Conservation (phyloP, 2,888 invertebrate genomes). For the Monoplex corrugatus region DNA sequence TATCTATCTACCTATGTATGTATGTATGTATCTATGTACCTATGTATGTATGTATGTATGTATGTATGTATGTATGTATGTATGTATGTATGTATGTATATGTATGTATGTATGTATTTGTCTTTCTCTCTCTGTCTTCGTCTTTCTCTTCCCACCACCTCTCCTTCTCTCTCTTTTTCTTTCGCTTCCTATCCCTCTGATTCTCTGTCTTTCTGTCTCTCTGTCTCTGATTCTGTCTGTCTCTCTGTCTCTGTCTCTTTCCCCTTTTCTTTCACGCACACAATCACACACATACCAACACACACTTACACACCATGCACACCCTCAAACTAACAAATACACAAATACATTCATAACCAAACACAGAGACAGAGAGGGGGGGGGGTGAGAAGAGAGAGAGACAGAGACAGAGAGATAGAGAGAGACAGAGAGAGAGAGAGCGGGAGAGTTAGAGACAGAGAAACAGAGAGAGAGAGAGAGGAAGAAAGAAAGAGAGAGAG, state of each 20-base stretch:
- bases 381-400: no score
- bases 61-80: background rate
- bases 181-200: background rate
- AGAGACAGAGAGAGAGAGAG: no score
- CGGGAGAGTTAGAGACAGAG: no score
- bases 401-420: no score
- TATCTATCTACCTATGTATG: no score
- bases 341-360: background rate
- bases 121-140: background rate
- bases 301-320: background rate
- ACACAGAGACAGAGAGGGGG: background rate
- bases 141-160: no score
- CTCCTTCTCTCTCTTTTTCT: no score
- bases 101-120: slow-evolving; percentile 13
- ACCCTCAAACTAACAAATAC: background rate
- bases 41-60: background rate
- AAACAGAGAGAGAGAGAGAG: no score
- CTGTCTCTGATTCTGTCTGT: background rate
- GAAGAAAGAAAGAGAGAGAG: no score
- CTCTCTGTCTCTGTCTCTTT: background rate
- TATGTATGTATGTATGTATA: slow-evolving; percentile 12
- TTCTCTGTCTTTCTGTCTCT: background rate
- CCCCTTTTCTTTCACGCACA: background rate
- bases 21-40: background rate
- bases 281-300: background rate